Percentiles rank a stretch among this genome's conserved stretches.
These are phyloP conservation scores for Umimayanthus chanpuru DNA, from an alignment of 92 coral and sea anemone genomes.

Conservation along the genomic window DNA sequence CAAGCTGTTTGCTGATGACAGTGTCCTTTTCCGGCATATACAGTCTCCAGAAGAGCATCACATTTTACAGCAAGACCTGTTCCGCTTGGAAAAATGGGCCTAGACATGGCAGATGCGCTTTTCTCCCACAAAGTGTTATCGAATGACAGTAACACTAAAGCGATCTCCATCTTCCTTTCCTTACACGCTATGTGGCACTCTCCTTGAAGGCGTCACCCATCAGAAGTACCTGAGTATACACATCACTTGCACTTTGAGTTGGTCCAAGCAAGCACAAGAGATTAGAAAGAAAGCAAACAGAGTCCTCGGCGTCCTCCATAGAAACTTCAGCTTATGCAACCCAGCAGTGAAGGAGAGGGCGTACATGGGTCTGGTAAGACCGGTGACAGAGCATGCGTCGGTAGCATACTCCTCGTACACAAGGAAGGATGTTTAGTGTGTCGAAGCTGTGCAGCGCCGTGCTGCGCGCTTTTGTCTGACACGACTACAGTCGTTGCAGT, in stretches of 20 bases:
- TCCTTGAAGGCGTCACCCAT: slow-evolving; percentile 51
- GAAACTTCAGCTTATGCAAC: slow-evolving; percentile 53
- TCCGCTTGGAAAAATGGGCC: neutral
- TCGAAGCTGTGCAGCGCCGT: slow-evolving; percentile 50
- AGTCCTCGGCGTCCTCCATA: slow-evolving; percentile 45
- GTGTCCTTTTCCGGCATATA: slow-evolving; percentile 31
- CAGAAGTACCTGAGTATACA: slow-evolving; percentile 53
- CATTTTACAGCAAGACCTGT: slow-evolving; percentile 41
- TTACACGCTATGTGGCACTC: slow-evolving; percentile 40
- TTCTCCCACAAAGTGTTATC: slow-evolving; percentile 42
- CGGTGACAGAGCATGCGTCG: slow-evolving; percentile 58
- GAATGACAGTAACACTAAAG: slow-evolving; percentile 47
- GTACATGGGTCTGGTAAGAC: slow-evolving; percentile 56
- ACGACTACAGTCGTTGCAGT: slow-evolving; percentile 38
- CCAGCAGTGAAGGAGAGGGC: slow-evolving; percentile 53
- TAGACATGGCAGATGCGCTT: slow-evolving; percentile 48
- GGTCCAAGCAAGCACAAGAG: slow-evolving; percentile 55
- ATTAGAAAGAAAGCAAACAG: slow-evolving; percentile 54
- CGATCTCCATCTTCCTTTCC: slow-evolving; percentile 39
- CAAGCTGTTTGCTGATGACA: slow-evolving; percentile 49
- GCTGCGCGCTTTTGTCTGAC: slow-evolving; percentile 36
- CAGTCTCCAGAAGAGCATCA: slow-evolving; percentile 28
- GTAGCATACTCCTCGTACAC: slow-evolving; percentile 60
- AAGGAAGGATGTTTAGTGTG: slow-evolving; percentile 45
- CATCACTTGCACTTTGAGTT: slow-evolving; percentile 56